Base-by-base conservation (phyloP, 1,140 invertebrate genomes). In the Platorchestia sp. region DNA sequence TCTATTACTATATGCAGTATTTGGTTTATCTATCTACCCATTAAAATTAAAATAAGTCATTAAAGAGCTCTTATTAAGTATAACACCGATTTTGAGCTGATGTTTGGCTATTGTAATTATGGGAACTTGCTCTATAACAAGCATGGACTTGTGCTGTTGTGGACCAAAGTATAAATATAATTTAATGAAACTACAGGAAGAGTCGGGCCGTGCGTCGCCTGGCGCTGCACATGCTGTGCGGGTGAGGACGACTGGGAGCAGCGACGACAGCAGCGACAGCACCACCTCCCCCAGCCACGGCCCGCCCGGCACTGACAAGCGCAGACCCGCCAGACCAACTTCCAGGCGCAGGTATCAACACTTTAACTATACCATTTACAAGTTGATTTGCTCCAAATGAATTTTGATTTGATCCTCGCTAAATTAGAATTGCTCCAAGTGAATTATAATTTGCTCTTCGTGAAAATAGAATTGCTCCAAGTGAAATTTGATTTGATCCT, bases 181-280 rank as follows among this genome's bases (percentile, higher is more conserved):
- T n/a, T n/a, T n/a, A n/a, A n/a, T n/a, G n/a, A n/a, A 51, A 51
- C 86, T 16, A 42, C 87, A 89, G 87, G 87, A 89, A 89, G 87
- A 89, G 43, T 41, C 87, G 1, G 41, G n/a, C 10, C 43, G 87
- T 42, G n/a, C n/a, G 0, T 89, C 87, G 10, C 87, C 87, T 36
- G 27, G 43, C 87, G 43, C 43, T 27, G n/a, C 87, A 0, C 87
- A 44, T 36, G 87, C 87, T 44, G 43, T 89, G 87, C 87, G 27
- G 7, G 87, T 27, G 5, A 89, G 59, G 27, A 75, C 87, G 14
- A 89, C 87, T 42, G 43, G 43, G 6, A 89, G 87, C 87, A 89
- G 43, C 41, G 87, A 89, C 43, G 87, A 89, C 36, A 89, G 87
- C 87, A 89, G 87, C 87, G 87, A 89, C 87, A 42, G 87, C 87